Conservation (phyloP, 2,797 vertebrate genomes). For the Rhyacichthys aspro region DNA sequence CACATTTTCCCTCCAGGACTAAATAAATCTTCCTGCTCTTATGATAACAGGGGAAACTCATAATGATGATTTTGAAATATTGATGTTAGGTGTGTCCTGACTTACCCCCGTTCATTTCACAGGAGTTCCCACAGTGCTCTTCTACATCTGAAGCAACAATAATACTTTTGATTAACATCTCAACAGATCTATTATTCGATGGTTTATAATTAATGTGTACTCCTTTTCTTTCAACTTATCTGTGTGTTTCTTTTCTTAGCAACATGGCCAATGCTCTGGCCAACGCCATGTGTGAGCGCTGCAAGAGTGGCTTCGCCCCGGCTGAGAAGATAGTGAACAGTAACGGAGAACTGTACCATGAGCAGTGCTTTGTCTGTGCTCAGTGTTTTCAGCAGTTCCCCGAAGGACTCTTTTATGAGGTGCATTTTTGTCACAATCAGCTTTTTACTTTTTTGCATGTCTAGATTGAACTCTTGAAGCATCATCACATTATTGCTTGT, state of each 20-base stretch:
- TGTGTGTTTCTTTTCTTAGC: slow-evolving; percentile 70
- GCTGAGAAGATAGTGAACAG: slow-evolving; percentile 98
- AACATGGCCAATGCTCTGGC: slow-evolving; percentile 97
- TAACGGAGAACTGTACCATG: slow-evolving; percentile 95
- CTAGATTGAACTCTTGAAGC: too few species aligned
- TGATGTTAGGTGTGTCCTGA: slow-evolving; percentile 15
- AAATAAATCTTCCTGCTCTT: slow-evolving; percentile 32
- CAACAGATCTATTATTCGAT: not conserved
- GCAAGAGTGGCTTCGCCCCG: slow-evolving; percentile 89
- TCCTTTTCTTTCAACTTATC: not conserved
- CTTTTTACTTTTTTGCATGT: not conserved
- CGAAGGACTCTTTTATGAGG: slow-evolving; percentile 98
- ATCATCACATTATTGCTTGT: too few species aligned
- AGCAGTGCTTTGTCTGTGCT: slow-evolving; percentile 96
- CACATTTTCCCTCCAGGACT: slow-evolving; percentile 32
- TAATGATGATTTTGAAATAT: slow-evolving; percentile 10
- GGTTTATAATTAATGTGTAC: not conserved
- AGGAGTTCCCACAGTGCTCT: not conserved
- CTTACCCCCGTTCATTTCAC: not conserved
- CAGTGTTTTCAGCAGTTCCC: slow-evolving; percentile 99
- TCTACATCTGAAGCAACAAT: not conserved
- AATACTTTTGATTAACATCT: too few species aligned
- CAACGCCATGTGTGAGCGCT: slow-evolving; percentile 95
- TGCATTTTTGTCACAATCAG: slow-evolving; percentile 48
- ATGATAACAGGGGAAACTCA: slow-evolving; percentile 10